Conservation (phyloP, 2,797 vertebrate genomes). For the Sternotherus odoratus region DNA sequence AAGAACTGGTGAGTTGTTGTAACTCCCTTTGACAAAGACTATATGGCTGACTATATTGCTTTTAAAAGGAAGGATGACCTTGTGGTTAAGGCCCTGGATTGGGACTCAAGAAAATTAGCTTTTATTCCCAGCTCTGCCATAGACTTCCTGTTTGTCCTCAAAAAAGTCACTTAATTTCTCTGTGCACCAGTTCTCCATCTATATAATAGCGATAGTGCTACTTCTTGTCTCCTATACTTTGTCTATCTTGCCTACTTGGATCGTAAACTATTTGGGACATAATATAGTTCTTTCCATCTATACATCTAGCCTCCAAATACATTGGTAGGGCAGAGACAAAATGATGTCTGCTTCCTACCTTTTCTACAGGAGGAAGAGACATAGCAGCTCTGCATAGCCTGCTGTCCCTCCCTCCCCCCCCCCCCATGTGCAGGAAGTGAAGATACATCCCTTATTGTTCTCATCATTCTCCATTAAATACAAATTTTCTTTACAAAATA, state of each 20-base stretch:
- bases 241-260: slow-evolving; percentile 30
- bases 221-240: slow-evolving; percentile 59
- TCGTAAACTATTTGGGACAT: slow-evolving; percentile 60
- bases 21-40: background rate
- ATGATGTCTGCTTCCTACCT: too few species aligned
- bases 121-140: slow-evolving; percentile 48
- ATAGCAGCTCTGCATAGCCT: too few species aligned
- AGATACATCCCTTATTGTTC: too few species aligned
- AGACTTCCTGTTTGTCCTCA: slow-evolving; percentile 68
- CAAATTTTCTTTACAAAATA: too few species aligned
- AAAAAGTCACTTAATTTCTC: slow-evolving; percentile 62
- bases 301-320: slow-evolving; percentile 1
- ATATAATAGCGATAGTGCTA: slow-evolving; percentile 63
- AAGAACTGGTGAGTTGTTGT: background rate
- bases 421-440: too few species aligned
- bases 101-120: slow-evolving; percentile 29
- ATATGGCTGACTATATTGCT: background rate
- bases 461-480: too few species aligned
- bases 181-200: slow-evolving; percentile 60
- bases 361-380: too few species aligned
- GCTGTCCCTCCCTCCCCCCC: too few species aligned
- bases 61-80: slow-evolving; percentile 16
- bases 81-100: background rate
- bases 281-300: slow-evolving; percentile 40
- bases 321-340: too few species aligned